A percentile compares a stretch with the other conserved stretches of the same genome.
These are phyloP conservation scores for Sussaba pulchella DNA, from an alignment of 2,888 invertebrate species.

Conservation along the genomic window DNA sequence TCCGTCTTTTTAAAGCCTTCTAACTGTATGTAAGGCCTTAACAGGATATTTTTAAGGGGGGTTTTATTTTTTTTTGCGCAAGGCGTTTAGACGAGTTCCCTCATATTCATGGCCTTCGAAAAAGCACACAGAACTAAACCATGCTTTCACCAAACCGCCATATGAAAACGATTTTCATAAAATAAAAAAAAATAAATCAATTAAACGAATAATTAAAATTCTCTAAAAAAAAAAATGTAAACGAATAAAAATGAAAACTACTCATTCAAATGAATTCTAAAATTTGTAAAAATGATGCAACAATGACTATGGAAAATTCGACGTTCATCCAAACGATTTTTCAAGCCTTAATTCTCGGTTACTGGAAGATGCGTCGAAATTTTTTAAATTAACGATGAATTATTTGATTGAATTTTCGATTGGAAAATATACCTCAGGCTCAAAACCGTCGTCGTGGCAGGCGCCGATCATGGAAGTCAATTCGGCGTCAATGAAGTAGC, in stretches of 20 bases:
- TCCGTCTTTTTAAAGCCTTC: too few species aligned
- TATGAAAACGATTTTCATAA: background rate
- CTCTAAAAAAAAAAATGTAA: background rate
- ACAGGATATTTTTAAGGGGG: too few species aligned
- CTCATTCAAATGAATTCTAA: background rate
- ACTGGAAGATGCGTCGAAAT: slow-evolving; percentile 41
- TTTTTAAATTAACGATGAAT: slow-evolving; percentile 10
- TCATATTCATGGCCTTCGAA: too few species aligned
- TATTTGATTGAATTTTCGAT: slow-evolving; percentile 53
- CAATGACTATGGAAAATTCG: slow-evolving; percentile 39
- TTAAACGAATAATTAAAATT: slow-evolving; percentile 11
- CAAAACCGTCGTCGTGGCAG: slow-evolving; percentile 86
- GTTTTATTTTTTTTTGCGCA: too few species aligned
- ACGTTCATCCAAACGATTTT: slow-evolving; percentile 33
- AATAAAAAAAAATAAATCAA: background rate
- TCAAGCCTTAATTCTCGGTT: slow-evolving; percentile 25
- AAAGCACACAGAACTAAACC: too few species aligned
- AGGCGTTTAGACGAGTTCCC: too few species aligned
- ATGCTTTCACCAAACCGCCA: too few species aligned
- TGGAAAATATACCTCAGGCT: slow-evolving; percentile 81
- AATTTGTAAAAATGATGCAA: slow-evolving; percentile 29
- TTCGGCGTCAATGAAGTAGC: slow-evolving; percentile 93
- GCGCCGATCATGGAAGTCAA: slow-evolving; percentile 91
- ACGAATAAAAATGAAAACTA: slow-evolving; percentile 12
- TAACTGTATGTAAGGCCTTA: too few species aligned